Base-by-base conservation (phyloP, 2,888 invertebrate genomes). In the Anaspis maculata region DNA sequence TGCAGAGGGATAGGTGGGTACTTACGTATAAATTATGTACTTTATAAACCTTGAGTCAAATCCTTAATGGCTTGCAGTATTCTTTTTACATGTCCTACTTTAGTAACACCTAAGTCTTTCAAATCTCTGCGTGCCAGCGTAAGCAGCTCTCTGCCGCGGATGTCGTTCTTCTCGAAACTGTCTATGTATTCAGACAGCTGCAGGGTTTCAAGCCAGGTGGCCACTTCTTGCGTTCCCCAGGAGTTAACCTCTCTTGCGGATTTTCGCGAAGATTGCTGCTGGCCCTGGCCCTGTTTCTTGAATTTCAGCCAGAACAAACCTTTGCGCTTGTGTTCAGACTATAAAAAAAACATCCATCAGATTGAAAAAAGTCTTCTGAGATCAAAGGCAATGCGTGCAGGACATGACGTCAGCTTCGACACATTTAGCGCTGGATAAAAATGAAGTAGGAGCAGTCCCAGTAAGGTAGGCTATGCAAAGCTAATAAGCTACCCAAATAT, bases 11-110 rank as follows among this genome's bases (percentile, higher is more conserved):
- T n/a, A n/a, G n/a, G n/a, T 9, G 9, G 9, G 19, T 19, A 5
- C 13, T 36, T 14, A 30, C 15, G 9, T 29, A 37, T 19, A 19
- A 37, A 26, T 32, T 32, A 32, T 32, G 32, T 32, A 34, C 37
- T 40, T 59, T 60, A 61, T 51, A 57, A 55, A 41, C 62, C 61
- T 56, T 64, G 64, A 36, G 63, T 61, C 44, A 87, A 68, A 62
- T 94, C 92, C 66, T 88, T 87, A 42, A 94, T 88, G 13, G 88
- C 91, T 62, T 91, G 89, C 44, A 92, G 77, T 48, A 97, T 87
- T 56, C 96, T 77, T 68, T 96, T 96, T 15, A 95, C 83, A 62
- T 96, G 96, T 1, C 96, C 96, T 30, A 96, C 89, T 69, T 96
- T 96, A 6, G 83, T 83, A 32, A 96, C 83, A 5, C 95, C 95